phyloP scores from a whole-genome alignment of 2,113 vertebrate genomes.

The Xiphophorus maculatus region DNA sequence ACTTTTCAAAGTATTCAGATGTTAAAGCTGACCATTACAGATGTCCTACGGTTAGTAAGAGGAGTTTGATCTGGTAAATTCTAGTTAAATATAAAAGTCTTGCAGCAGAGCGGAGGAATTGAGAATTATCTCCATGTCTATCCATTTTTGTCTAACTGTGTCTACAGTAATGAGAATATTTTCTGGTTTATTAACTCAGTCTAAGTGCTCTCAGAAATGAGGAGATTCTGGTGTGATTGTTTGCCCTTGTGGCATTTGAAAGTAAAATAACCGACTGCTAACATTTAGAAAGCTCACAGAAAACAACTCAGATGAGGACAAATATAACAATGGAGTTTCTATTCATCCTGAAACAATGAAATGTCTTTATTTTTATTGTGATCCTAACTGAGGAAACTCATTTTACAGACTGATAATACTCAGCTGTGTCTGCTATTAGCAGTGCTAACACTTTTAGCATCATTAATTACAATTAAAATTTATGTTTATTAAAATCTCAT shows the following conservation, averaged over 20 bases:
- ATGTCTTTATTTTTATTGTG: neutral
- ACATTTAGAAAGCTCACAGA: neutral
- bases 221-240: neutral
- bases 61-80: neutral
- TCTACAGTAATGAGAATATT: neutral
- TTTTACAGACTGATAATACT: neutral
- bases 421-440: no score
- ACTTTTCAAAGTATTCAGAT: neutral
- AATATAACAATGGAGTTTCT: neutral
- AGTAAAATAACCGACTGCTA: neutral
- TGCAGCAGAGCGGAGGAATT: neutral
- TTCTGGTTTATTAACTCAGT: no score
- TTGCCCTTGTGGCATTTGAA: neutral
- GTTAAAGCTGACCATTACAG: no score
- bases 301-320: neutral
- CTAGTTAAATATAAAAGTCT: neutral
- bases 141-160: neutral
- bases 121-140: neutral
- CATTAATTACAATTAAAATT: neutral
- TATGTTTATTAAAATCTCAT: neutral
- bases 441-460: neutral
- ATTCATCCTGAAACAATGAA: neutral
- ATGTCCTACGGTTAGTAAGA: neutral
- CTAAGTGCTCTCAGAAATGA: no score
- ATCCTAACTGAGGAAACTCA: neutral